Conservation (phyloP, 2,113 vertebrate genomes). For the Scalopus aquaticus region DNA sequence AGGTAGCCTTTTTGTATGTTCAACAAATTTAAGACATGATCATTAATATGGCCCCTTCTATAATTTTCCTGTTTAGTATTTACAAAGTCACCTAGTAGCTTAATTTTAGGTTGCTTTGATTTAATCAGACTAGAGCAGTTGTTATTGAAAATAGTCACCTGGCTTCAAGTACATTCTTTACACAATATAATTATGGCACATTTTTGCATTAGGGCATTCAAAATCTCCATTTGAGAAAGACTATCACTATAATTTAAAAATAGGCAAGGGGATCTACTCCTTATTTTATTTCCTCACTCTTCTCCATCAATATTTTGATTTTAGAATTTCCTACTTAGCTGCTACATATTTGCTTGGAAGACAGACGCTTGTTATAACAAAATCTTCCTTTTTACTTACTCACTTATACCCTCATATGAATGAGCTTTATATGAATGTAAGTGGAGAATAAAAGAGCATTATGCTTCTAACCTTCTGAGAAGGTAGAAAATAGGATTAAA, state of each 20-base stretch:
- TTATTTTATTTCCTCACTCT: background rate
- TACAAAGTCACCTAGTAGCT: background rate
- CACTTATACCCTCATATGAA: background rate
- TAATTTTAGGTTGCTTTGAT: background rate
- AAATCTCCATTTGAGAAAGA: background rate
- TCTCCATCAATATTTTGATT: background rate
- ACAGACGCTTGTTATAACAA: background rate
- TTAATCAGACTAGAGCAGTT: background rate
- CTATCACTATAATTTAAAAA: background rate
- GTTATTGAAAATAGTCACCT: background rate
- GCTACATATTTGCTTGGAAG: background rate
- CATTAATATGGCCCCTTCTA: background rate
- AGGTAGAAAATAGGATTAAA: background rate
- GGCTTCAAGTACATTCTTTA: background rate
- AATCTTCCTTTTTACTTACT: background rate
- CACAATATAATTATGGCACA: background rate
- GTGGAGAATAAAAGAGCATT: background rate
- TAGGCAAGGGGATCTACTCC: background rate
- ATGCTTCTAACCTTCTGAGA: background rate
- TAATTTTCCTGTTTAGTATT: background rate
- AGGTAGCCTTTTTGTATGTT: background rate
- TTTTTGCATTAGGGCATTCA: background rate
- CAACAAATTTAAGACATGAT: background rate
- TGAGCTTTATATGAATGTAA: background rate
- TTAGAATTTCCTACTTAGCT: background rate